These are phyloP conservation scores for Boloria euphrosyne DNA, from an alignment of 2,888 invertebrate genomes.

Conservation along the genomic window DNA sequence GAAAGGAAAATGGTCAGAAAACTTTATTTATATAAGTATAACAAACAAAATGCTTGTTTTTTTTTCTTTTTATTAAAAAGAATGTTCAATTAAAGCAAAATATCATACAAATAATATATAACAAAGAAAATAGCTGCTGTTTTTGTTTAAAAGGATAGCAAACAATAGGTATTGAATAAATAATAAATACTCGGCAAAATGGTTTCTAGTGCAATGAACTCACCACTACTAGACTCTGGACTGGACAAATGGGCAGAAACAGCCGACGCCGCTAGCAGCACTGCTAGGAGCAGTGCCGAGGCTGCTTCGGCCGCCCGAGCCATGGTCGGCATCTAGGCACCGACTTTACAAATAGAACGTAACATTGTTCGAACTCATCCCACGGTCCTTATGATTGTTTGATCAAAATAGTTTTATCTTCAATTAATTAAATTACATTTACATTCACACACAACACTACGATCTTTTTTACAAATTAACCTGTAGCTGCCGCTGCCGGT, in stretches of 20 bases:
- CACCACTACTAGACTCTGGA: constrained; percentile 24
- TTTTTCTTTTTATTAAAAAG: no score
- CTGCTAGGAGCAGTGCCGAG: constrained; percentile 30
- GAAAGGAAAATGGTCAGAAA: no score
- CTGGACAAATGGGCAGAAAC: constrained; percentile 26
- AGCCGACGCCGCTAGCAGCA: constrained; percentile 30
- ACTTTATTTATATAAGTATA: no score
- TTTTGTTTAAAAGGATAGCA: no score
- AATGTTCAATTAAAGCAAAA: no score
- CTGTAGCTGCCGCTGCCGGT: constrained; percentile 32
- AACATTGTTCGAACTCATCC: neutral
- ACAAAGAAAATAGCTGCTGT: no score
- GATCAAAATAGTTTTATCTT: neutral
- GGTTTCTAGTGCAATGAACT: neutral
- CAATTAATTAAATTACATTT: neutral
- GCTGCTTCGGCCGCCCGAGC: constrained; percentile 13
- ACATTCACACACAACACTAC: neutral
- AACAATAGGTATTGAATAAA: no score
- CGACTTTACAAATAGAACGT: neutral
- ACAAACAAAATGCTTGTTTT: no score
- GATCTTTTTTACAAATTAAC: constrained; percentile 14
- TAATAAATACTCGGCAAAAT: no score
- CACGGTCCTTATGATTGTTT: neutral
- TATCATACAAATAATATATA: no score
- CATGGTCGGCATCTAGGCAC: constrained; percentile 11